Conservation (phyloP, 2,113 vertebrate species). For the Leucopsar rothschildi region DNA sequence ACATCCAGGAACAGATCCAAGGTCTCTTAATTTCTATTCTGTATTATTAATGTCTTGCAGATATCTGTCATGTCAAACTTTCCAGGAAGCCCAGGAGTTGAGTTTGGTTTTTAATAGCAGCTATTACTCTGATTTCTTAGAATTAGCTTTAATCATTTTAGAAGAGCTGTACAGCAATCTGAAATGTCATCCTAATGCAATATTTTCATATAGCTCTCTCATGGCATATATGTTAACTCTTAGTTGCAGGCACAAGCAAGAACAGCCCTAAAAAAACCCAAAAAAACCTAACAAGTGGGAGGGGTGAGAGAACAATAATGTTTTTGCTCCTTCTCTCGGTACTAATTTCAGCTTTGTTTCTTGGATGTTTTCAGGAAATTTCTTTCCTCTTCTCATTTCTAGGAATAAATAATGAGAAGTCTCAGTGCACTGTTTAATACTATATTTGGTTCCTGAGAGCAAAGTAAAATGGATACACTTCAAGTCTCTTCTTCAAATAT, state of each 20-base stretch:
- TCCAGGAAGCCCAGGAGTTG: conserved; percentile 52
- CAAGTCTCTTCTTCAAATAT: not conserved
- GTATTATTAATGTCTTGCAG: conserved; percentile 49
- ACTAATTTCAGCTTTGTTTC: not conserved
- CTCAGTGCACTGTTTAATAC: not conserved
- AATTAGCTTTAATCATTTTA: conserved; percentile 62
- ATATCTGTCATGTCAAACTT: conserved; percentile 61
- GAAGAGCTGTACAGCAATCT: conserved; percentile 49
- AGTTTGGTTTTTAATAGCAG: conserved; percentile 51
- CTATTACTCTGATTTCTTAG: conserved; percentile 66
- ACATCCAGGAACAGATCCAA: not conserved
- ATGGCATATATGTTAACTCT: conserved; percentile 1
- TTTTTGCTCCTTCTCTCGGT: not conserved
- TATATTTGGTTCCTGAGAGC: not conserved
- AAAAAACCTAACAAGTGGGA: not conserved
- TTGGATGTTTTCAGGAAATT: not conserved
- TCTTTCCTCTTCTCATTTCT: not conserved
- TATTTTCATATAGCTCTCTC: conserved; percentile 34
- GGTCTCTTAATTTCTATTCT: conserved; percentile 25
- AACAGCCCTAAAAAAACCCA: not conserved
- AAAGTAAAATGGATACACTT: not conserved
- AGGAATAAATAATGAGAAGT: not conserved
- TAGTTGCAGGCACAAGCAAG: not conserved
- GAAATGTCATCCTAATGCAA: conserved; percentile 51
- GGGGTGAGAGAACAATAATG: not conserved